A percentile compares a stretch with the other conserved stretches of the same genome.
Conservation (phyloP, 2,888 invertebrate species). For the Scelioninae gen. 2 region DNA sequence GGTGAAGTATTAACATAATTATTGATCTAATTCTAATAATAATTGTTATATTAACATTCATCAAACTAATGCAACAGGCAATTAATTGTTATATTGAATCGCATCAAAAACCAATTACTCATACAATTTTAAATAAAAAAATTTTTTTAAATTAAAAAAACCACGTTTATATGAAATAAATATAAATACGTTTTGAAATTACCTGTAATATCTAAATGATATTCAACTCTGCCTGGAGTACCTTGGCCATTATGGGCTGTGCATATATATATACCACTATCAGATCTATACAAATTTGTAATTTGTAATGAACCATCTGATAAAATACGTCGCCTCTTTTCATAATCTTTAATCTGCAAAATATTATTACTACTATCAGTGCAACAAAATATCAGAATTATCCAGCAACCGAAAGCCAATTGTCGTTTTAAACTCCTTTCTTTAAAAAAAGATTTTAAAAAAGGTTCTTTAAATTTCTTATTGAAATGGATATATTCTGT, state of each 20-base stretch:
- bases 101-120: background rate
- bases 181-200: constrained; percentile 69
- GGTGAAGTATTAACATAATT: too few relatives aligned
- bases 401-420: too few relatives aligned
- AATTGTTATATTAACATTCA: too few relatives aligned
- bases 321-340: constrained; percentile 83
- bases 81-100: constrained; percentile 7
- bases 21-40: too few relatives aligned
- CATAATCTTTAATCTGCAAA: constrained; percentile 83
- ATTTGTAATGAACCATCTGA: constrained; percentile 89
- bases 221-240: constrained; percentile 81
- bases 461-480: too few relatives aligned
- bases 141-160: too few relatives aligned
- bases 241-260: constrained; percentile 88
- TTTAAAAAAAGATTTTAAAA: too few relatives aligned
- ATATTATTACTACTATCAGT: too few relatives aligned
- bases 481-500: too few relatives aligned
- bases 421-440: too few relatives aligned
- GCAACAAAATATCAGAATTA: too few relatives aligned
- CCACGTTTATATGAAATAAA: too few relatives aligned
- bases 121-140: background rate
- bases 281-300: constrained; percentile 85
- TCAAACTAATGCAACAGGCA: constrained; percentile 15
- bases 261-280: constrained; percentile 91
- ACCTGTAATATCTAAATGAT: constrained; percentile 86